Percentiles rank a stretch among this genome's conserved stretches.
phyloP scores from a whole-genome alignment of 1,140 invertebrate genomes.

The Leptinotarsa defecta region DNA sequence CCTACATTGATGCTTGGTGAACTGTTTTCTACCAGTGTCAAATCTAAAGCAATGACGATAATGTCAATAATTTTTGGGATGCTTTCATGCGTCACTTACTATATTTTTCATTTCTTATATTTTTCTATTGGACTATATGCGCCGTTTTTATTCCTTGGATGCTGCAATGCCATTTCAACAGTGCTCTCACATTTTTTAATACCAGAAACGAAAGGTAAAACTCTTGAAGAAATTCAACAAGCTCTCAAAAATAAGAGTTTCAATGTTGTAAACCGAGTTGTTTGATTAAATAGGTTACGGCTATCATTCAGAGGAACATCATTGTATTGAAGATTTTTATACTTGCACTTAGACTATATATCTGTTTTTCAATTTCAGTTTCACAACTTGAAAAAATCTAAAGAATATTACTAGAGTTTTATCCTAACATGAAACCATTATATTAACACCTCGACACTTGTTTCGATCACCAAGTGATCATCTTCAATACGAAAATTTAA shows the following conservation, averaged over 20 bases:
- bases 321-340: too few species aligned
- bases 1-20: conserved; percentile 48
- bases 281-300: too few species aligned
- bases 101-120: conserved; percentile 53
- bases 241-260: neutral
- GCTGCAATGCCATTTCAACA: conserved; percentile 72
- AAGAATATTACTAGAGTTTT: too few species aligned
- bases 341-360: too few species aligned
- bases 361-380: too few species aligned
- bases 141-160: conserved; percentile 80
- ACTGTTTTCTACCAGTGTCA: conserved; percentile 49
- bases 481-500: too few species aligned
- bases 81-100: conserved; percentile 51
- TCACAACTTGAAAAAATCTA: too few species aligned
- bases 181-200: conserved; percentile 79
- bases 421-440: too few species aligned
- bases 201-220: conserved; percentile 78
- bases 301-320: too few species aligned
- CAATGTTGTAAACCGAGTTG: too few species aligned
- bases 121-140: conserved; percentile 67
- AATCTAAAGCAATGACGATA: conserved; percentile 41
- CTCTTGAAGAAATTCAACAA: conserved; percentile 8
- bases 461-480: too few species aligned
- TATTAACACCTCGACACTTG: too few species aligned
- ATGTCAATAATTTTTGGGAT: conserved; percentile 39